phyloP scores from a whole-genome alignment of 2,888 invertebrate species.

The Unio delphinus region DNA sequence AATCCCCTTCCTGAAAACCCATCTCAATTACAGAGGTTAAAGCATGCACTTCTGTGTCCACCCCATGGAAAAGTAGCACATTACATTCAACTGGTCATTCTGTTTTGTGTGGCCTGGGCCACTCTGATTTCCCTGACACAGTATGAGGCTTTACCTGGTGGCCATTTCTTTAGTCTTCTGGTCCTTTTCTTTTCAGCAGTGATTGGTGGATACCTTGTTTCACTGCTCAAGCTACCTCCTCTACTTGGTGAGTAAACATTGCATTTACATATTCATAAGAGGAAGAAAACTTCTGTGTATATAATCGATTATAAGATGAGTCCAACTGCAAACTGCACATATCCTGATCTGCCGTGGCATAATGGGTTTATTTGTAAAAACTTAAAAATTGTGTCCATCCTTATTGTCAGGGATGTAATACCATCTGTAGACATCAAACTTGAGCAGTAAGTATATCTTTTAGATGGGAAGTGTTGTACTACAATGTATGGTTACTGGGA shows the following conservation, averaged over 20 bases:
- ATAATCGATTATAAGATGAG: no score
- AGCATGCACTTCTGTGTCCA: conserved; percentile 62
- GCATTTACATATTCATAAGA: not conserved
- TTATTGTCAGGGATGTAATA: no score
- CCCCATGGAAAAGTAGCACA: conserved; percentile 72
- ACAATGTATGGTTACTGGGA: no score
- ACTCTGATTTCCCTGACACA: conserved; percentile 55
- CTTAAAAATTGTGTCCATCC: no score
- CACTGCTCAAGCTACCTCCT: conserved; percentile 59
- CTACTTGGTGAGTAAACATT: conserved; percentile 52
- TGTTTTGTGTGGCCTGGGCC: conserved; percentile 47
- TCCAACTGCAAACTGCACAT: no score
- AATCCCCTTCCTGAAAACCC: conserved; percentile 54
- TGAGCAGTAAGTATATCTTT: no score
- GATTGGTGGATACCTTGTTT: conserved; percentile 58
- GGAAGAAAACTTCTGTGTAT: not conserved
- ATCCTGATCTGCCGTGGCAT: no score
- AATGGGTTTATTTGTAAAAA: no score
- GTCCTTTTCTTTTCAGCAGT: conserved; percentile 60
- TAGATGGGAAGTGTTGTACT: no score
- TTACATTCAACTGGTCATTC: conserved; percentile 46
- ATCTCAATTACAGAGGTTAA: conserved; percentile 34
- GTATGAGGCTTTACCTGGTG: conserved; percentile 60
- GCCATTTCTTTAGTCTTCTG: conserved; percentile 62
- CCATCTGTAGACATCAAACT: no score